Percentiles rank a stretch among this genome's conserved stretches.
phyloP scores from a whole-genome alignment of 2,888 invertebrate genomes.

The Plagiodera versicolora region DNA sequence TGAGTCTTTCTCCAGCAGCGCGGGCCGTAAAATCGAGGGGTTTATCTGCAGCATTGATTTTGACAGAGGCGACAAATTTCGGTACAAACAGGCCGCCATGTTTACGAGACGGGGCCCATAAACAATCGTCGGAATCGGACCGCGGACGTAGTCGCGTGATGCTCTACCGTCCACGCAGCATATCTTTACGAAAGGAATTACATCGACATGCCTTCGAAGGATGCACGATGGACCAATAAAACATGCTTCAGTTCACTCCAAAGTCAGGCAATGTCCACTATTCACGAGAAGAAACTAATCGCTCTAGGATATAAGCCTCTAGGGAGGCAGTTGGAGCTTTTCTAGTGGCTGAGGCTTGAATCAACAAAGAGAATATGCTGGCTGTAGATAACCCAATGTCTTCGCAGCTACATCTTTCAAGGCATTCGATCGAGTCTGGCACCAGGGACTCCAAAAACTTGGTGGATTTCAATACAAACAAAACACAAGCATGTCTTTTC shows the following conservation, averaged over 20 bases:
- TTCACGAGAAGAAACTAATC: too few species aligned
- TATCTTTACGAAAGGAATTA: constrained; percentile 39
- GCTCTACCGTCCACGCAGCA: constrained; percentile 45
- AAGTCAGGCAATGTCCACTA: too few species aligned
- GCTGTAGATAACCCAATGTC: too few species aligned
- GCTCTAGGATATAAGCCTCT: too few species aligned
- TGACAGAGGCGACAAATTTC: constrained; percentile 52
- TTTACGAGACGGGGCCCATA: constrained; percentile 47
- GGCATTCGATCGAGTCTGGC: too few species aligned
- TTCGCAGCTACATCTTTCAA: too few species aligned
- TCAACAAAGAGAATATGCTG: too few species aligned
- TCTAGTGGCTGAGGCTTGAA: too few species aligned
- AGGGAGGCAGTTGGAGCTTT: too few species aligned
- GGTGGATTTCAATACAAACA: too few species aligned
- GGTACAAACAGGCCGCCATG: constrained; percentile 50
- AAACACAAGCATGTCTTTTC: too few species aligned
- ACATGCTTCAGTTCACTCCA: not conserved
- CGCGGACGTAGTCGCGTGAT: constrained; percentile 45
- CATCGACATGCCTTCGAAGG: constrained; percentile 30
- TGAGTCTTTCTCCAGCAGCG: constrained; percentile 42
- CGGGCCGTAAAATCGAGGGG: constrained; percentile 42
- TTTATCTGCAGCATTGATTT: constrained; percentile 49
- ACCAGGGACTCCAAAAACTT: too few species aligned
- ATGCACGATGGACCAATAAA: not conserved
- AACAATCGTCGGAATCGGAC: constrained; percentile 40